Base-by-base conservation (phyloP, 2,888 invertebrate species). In the Caenorhabditis sinica region DNA sequence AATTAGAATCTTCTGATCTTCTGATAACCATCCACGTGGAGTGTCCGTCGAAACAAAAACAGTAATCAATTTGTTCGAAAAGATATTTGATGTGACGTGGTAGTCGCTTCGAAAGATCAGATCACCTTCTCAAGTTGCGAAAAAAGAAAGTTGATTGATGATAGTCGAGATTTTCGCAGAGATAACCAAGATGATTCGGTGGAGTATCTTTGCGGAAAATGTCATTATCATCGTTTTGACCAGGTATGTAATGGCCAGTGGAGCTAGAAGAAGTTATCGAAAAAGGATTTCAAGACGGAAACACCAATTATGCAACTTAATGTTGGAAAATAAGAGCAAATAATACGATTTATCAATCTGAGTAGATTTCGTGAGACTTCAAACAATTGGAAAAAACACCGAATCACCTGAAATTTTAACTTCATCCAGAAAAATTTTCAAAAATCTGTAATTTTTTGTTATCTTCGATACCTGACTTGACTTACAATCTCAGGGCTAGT, bases 11-110 rank as follows among this genome's bases (percentile, higher is more conserved):
- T 1, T 56, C 5, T 56, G 56, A 56, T 56, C 56, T 56, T 56
- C 28, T 56, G 56, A 56, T 56, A 56, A 56, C 28, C 25, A 28
- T 28, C 56, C 56, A 56, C 56, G 56, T 56, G 56, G 56, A 28
- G 28, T 28, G 15, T 25, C 56, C 15, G 20, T n/a, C 11, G 49
- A 49, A 49, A 49, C 13, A 49, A 49, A 49, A 49, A n/a, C n/a
- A 49, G 5, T 20, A 13, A 20, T 49, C 20, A 20, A 20, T 49
- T 20, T n/a, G 49, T 49, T 49, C 20, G 15, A 5, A 15, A 20
- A 20, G 49, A 49, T 20, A 20, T 20, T n/a, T 11, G 20, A 49
- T 4, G 49, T 56, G 56, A 56, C 56, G 56, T 56, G 9, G 56
- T 49, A 49, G 20, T 5, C 20, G 5, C 20, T 20, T 49, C 49